These are phyloP conservation scores for Ethmia dodecea DNA, from an alignment of 2,888 invertebrate species.

Conservation along the genomic window DNA sequence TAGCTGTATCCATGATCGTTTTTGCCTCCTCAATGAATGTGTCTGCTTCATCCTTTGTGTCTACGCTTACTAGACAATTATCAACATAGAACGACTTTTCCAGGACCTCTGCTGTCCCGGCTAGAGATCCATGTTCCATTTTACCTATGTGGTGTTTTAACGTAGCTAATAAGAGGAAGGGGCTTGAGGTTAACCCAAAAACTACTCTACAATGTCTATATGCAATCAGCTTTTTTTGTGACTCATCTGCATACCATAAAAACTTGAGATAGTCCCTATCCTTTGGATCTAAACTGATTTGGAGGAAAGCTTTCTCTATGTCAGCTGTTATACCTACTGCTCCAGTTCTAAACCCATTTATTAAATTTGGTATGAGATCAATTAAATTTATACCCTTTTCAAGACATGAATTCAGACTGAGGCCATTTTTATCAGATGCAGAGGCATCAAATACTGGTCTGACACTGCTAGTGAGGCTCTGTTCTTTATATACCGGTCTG, in stretches of 20 bases:
- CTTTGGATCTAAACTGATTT: conserved; percentile 6
- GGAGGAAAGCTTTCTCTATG: conserved; percentile 11
- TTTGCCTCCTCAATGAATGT: conserved; percentile 3
- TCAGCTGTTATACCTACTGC: conserved; percentile 10
- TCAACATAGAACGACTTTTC: conserved; percentile 9
- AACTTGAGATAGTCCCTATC: conserved; percentile 10
- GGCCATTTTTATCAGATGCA: conserved; percentile 10
- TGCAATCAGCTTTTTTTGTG: neutral
- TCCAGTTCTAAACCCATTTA: conserved; percentile 11
- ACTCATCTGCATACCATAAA: conserved; percentile 11
- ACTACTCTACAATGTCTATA: conserved; percentile 12
- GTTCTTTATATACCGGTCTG: conserved; percentile 7
- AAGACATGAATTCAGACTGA: conserved; percentile 8
- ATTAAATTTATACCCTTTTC: conserved; percentile 13
- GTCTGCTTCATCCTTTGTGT: neutral
- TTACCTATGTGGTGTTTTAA: conserved; percentile 5
- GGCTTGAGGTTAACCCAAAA: conserved; percentile 11
- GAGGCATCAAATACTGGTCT: conserved; percentile 17
- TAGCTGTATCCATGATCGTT: conserved; percentile 4
- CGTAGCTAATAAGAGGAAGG: conserved; percentile 9
- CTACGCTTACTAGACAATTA: conserved; percentile 7
- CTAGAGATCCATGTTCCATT: neutral
- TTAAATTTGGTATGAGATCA: conserved; percentile 11
- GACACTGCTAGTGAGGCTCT: conserved; percentile 8
- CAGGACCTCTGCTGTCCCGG: neutral